Base-by-base conservation (phyloP, 2,113 vertebrate genomes). In the Brevimyrus niger region DNA sequence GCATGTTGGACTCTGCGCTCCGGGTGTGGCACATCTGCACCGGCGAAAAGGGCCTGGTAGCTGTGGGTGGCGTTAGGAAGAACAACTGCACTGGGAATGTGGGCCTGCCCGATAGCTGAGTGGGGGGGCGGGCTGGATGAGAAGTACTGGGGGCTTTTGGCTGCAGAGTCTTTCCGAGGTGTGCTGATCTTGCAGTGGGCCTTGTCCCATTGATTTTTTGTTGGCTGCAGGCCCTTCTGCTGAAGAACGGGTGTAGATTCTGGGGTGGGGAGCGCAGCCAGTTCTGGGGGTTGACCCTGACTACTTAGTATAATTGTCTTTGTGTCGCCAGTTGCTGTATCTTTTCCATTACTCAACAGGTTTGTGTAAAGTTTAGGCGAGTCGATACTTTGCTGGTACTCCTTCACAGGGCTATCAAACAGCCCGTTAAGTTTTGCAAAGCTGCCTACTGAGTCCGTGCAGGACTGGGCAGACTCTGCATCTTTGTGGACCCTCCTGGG, bases 41-140 rank as follows among this genome's bases (percentile, higher is more conserved):
- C 96, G 85, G 96, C 95, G 91, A 97, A 98, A 1, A 95, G 95
- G 0, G 95, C 96, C 23, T 96, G 96, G 87, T 97, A 96, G 89
- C 98, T 97, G 0, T 99, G 98, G 31, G 98, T 99, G 19, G 98
- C 98, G 0, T 99, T 99, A 46, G 98, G 98, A 90, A 99, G 96
- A 61, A 99, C 98, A 0, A 99, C 98, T 0, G 98, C 98, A 31
- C 98, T 99, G 1, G 98, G 98, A 89, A 99, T 99, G 87, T 98
- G 97, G 47, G 97, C 96, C 0, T 98, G 98, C 90, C 96, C 97
- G 86, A 98, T 90, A 0, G 97, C 96, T 7, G 96, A 97, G 87
- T 98, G 97, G 2, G 97, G 96, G 3, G 97, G 97, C 44, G 98
- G 96, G 55, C 97, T 97, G 9, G 98, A 97, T 51, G 96, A 95